Evolutionary conservation across 2,113 vertebrate genomes (phyloP).

Genomic region (Leptodactylus fuscus): DNA sequence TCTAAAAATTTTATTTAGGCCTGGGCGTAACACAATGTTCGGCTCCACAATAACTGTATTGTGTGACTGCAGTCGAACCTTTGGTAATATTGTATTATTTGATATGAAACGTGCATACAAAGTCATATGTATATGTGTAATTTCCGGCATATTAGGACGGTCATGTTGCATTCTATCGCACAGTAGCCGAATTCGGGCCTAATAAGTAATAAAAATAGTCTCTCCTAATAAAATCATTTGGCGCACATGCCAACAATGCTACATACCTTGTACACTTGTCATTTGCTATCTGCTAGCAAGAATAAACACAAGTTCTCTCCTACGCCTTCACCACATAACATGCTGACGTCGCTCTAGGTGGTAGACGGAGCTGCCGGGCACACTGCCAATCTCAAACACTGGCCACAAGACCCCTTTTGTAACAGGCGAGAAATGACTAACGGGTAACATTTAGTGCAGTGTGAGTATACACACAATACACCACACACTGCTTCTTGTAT

Average conservation of each 20-base stretch:
- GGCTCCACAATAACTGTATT: too few species aligned
- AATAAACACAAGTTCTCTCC: slow-evolving; percentile 12
- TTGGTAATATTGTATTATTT: too few species aligned
- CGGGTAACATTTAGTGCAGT: not conserved
- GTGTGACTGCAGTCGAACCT: too few species aligned
- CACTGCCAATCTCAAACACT: not conserved
- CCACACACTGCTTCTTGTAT: not conserved
- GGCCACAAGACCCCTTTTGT: slow-evolving; percentile 31
- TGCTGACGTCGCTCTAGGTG: not conserved
- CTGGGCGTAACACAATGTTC: too few species aligned
- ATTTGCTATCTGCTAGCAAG: not conserved
- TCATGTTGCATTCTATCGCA: too few species aligned
- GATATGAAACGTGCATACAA: too few species aligned
- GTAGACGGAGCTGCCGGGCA: slow-evolving; percentile 25
- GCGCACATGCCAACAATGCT: not conserved
- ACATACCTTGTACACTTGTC: slow-evolving; percentile 28
- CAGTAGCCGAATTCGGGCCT: too few species aligned
- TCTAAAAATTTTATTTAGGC: too few species aligned
- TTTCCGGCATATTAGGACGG: too few species aligned
- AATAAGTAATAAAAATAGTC: too few species aligned
- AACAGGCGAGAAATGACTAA: not conserved
- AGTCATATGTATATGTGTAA: too few species aligned
- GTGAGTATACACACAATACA: not conserved
- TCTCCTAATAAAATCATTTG: not conserved
- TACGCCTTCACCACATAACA: slow-evolving; percentile 26